Conservation (phyloP, 2,797 vertebrate species). For the Sciurus vulgaris region DNA sequence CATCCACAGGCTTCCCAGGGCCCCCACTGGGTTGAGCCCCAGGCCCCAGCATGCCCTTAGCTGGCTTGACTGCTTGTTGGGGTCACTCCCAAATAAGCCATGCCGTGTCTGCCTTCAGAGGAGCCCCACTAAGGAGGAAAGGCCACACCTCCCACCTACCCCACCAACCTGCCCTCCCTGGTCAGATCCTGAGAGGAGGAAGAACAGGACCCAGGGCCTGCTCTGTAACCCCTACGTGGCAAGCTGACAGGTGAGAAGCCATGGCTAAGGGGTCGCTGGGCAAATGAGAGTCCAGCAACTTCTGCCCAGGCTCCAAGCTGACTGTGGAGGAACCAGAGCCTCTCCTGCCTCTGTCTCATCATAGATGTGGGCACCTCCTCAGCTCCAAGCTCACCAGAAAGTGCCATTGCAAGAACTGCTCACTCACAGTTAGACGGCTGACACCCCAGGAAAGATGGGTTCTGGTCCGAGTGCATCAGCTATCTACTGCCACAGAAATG, state of each 20-base stretch:
- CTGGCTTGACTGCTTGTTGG: background rate
- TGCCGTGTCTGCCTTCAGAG: background rate
- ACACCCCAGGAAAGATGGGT: background rate
- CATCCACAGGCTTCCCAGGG: accelerated
- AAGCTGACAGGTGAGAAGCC: background rate
- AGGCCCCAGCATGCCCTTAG: accelerated
- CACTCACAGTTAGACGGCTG: background rate
- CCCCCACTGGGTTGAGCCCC: background rate
- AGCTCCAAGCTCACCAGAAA: background rate
- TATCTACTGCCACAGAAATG: accelerated
- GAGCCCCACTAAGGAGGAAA: background rate
- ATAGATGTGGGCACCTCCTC: background rate
- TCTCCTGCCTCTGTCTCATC: background rate
- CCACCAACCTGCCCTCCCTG: accelerated
- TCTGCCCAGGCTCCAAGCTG: background rate
- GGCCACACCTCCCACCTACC: accelerated
- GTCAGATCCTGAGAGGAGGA: background rate
- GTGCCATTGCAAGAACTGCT: background rate
- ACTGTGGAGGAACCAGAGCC: background rate
- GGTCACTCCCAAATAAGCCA: background rate
- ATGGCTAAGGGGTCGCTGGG: background rate
- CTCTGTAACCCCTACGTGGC: accelerated
- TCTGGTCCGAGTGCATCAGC: background rate
- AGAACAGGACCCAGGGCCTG: accelerated
- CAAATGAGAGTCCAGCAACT: background rate